Base-by-base conservation (phyloP, 2,888 invertebrate species). In the Andricus quercusramuli region DNA sequence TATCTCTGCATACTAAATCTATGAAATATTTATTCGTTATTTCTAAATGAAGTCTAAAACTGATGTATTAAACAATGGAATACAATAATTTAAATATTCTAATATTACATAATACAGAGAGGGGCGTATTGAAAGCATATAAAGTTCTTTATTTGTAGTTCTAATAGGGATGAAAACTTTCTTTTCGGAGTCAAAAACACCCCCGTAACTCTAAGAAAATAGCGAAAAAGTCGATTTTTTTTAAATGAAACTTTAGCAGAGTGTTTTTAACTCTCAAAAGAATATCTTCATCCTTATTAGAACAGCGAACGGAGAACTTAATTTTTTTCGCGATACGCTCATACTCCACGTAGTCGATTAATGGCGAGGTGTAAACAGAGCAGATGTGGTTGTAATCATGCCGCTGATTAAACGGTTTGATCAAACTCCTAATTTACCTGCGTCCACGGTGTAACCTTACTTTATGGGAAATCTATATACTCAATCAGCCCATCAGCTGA, bases 331-430 rank as follows among this genome's bases (percentile, higher is more conserved):
- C 3, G 32, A 32, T 32, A 6, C 32, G 32, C 6, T 3, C 32
- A 32, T 32, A 32, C 32, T 32, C 6, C 41, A 41, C 2, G 11
- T 70, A 25, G 62, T 59, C n/a, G 32, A 59, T 78, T 70, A 78
- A 78, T 80, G 79, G 62, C 78, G 67, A 74, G 68, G 83, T 80
- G 80, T 79, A 87, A 83, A 85, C 82, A 78, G 86, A 84, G 87
- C 91, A 88, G 89, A 91, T 91, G 92, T 86, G 92, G 91, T 92
- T 84, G 89, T 90, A 88, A 92, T 91, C 89, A 92, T 91, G 90
- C 88, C 89, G 85, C 91, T 91, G 91, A 92, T 92, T 91, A 92
- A 92, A 90, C 89, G 89, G 89, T 89, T 90, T 91, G 90, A 92
- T 92, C 90, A 92, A 92, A 85, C 85, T 89, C 86, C 90, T 91